Base-by-base conservation (phyloP, 2,888 invertebrate genomes). In the Drosophila subsilvestris region DNA sequence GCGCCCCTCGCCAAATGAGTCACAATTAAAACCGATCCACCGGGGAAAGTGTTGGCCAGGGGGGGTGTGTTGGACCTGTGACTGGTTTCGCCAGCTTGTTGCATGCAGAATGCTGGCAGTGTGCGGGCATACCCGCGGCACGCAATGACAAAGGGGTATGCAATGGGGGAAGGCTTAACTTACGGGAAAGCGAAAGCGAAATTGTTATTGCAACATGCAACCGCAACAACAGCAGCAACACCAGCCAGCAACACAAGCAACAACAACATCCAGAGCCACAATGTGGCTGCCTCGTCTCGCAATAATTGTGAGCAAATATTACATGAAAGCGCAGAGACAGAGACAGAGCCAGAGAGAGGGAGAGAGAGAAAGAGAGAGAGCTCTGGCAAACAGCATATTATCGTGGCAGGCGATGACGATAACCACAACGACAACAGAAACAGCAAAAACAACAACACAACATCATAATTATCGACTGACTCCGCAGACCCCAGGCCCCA, bases 161-260 rank as follows among this genome's bases (percentile, higher is more conserved):
- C 25, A 27, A 29, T 25, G 25, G 43, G 18, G 14, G 47, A 32
- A 65, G 80, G 69, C 69, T 66, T 85, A 80, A 74, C 71, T 66
- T 88, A 58, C 77, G 71, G 53, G 69, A 87, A 87, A 87, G 85
- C 75, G 75, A 73, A 73, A 73, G 77, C 88, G 70, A 87, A 89
- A 89, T 76, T 63, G 73, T 81, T 85, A 79, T 87, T 85, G 89
- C 86, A 87, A 83, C 83, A 89, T 87, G 88, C 83, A 89, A 78
- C 88, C 79, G 63, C 81, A 86, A 54, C 75, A 65, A 22, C 44
- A 55, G 12, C 18, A 49, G 48, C 58, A 80, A 45, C 75, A 75
- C 48, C 71, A 22, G 5, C 22, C 22, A 22, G 3, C 22, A 22
- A 44, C 56, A 65, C 5, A 4, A 65, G 43, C 67, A 54, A 22